Evolutionary conservation across 1,140 invertebrate species (phyloP).

Genomic region (Bombus difficillimus): DNA sequence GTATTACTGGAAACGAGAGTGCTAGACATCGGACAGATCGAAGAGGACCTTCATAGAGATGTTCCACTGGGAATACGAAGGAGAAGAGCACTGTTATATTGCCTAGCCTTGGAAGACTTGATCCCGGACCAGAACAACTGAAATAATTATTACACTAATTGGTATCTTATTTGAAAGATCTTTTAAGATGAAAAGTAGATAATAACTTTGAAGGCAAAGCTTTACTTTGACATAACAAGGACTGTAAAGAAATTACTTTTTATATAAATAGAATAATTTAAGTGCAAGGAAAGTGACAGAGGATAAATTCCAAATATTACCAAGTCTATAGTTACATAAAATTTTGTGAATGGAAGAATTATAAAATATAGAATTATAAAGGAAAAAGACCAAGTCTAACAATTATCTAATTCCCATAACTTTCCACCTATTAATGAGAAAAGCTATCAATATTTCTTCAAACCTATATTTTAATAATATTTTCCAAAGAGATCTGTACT

Average conservation of each 20-base stretch:
- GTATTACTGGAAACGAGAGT: not conserved
- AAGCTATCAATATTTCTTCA: too few relatives aligned
- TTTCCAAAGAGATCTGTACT: too few relatives aligned
- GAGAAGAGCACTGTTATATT: not conserved
- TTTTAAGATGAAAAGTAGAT: not conserved
- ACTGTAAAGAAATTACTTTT: not conserved
- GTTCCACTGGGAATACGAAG: not conserved
- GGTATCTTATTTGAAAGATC: not conserved
- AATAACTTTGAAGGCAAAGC: not conserved
- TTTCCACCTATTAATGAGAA: too few relatives aligned
- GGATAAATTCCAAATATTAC: too few relatives aligned
- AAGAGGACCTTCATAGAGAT: not conserved
- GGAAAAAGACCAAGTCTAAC: too few relatives aligned
- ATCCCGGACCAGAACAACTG: not conserved
- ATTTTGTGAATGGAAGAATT: not conserved
- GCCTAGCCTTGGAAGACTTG: not conserved
- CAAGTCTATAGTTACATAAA: not conserved
- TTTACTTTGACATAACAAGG: too few relatives aligned
- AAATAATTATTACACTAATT: not conserved
- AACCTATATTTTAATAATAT: too few relatives aligned
- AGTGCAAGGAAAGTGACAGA: not conserved
- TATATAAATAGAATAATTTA: not conserved
- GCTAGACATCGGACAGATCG: not conserved
- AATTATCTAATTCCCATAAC: too few relatives aligned
- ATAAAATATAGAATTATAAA: not conserved